Conservation (phyloP, 2,113 vertebrate species). For the Entomyzon cyanotis region DNA sequence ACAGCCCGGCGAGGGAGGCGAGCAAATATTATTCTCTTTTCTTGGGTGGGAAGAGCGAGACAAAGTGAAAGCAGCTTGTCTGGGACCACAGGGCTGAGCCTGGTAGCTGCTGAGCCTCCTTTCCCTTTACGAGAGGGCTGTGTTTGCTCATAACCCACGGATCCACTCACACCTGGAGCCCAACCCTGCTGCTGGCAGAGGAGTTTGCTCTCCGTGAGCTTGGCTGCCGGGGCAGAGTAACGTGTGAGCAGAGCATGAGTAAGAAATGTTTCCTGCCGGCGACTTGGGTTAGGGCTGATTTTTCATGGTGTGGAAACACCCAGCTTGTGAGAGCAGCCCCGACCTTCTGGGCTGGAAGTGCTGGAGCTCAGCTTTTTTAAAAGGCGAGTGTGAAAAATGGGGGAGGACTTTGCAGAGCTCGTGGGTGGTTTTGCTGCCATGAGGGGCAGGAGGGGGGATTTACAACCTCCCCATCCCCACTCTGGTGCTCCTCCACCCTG, state of each 20-base stretch:
- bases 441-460: background rate
- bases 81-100: background rate
- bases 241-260: background rate
- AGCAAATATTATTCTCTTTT: slow-evolving; percentile 55
- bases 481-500: background rate
- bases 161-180: background rate
- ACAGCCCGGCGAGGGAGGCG: rapidly evolving
- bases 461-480: background rate
- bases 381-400: background rate
- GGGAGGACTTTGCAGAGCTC: background rate
- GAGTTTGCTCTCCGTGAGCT: background rate
- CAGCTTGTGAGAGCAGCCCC: background rate
- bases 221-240: background rate
- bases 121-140: rapidly evolving
- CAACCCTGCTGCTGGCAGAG: background rate
- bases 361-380: background rate
- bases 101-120: background rate
- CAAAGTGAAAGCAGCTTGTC: background rate
- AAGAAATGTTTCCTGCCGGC: background rate
- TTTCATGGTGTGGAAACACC: background rate
- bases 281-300: background rate
- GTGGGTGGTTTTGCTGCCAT: background rate
- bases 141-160: background rate
- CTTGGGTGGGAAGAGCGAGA: background rate
- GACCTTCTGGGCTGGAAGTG: background rate